phyloP scores from a whole-genome alignment of 2,797 vertebrate genomes.

The Sebastes baramenuke region DNA sequence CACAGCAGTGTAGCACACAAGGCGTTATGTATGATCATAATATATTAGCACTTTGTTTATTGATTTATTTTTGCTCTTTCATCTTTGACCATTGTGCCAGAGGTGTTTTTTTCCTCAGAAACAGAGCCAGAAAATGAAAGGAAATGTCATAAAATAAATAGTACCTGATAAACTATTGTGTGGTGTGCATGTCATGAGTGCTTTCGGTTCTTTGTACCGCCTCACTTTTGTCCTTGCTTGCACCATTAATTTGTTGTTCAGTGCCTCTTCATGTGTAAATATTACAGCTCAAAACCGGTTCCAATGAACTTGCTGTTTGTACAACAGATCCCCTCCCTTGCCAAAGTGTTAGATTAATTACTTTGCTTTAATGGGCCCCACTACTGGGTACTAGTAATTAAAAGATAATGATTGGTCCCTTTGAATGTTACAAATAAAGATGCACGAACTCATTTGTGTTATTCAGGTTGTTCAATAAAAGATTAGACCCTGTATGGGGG shows the following conservation, averaged over 20 bases:
- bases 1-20: constrained; percentile 25
- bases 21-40: constrained; percentile 20
- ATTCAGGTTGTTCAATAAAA: constrained; percentile 79
- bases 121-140: constrained; percentile 24
- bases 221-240: constrained; percentile 43
- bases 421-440: constrained; percentile 84
- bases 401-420: constrained; percentile 86
- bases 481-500: constrained; percentile 60
- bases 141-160: constrained; percentile 32
- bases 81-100: constrained; percentile 19
- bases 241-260: constrained; percentile 52
- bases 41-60: constrained; percentile 37
- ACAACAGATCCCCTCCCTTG: constrained; percentile 59
- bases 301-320: constrained; percentile 75
- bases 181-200: constrained; percentile 14
- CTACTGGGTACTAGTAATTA: constrained; percentile 83
- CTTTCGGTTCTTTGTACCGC: constrained; percentile 34
- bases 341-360: constrained; percentile 83
- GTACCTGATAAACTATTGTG: constrained; percentile 40
- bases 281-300: constrained; percentile 72
- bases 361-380: constrained; percentile 79
- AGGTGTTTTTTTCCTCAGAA: not conserved
- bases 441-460: constrained; percentile 78
- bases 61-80: constrained; percentile 43
- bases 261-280: constrained; percentile 71